Evolutionary conservation across 2,113 vertebrate genomes (phyloP).

Genomic region (Mastomys natalensis): DNA sequence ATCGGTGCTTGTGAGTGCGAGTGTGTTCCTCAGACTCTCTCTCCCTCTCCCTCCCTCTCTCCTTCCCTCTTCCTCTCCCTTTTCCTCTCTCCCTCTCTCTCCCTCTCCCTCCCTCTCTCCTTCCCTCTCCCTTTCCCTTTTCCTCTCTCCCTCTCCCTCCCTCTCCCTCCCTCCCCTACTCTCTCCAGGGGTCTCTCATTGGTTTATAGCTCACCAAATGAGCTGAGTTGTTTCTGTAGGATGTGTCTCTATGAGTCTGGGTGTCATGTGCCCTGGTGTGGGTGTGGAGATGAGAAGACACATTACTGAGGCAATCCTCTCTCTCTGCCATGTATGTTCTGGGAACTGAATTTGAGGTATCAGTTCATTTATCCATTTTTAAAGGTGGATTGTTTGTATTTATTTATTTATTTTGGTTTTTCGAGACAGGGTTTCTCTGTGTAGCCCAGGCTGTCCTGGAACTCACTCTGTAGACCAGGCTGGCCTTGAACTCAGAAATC

Average conservation of each 20-base stretch:
- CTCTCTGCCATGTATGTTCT: not conserved
- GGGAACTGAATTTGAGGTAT: not conserved
- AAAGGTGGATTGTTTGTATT: not conserved
- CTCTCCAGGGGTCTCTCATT: not conserved
- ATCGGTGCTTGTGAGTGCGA: not conserved
- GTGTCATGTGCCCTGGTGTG: not conserved
- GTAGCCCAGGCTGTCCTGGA: no score
- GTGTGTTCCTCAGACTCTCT: not conserved
- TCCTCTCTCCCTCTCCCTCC: no score
- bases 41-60: no score
- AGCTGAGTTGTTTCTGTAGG: not conserved
- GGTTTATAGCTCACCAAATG: not conserved
- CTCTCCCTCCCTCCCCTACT: not conserved
- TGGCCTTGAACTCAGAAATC: no score
- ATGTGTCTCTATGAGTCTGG: not conserved
- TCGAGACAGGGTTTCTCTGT: no score
- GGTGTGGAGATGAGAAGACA: no score
- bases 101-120: no score
- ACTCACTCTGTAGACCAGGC: no score
- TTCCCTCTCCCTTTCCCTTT: no score
- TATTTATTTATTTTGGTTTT: no score
- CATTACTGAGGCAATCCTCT: not conserved
- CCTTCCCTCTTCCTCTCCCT: no score
- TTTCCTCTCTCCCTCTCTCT: not conserved
- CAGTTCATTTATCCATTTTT: not conserved